Evolutionary conservation across 2,113 vertebrate species (phyloP), one percentile per base, ranked within the genome.

Genomic region (Crypturellus undulatus): DNA sequence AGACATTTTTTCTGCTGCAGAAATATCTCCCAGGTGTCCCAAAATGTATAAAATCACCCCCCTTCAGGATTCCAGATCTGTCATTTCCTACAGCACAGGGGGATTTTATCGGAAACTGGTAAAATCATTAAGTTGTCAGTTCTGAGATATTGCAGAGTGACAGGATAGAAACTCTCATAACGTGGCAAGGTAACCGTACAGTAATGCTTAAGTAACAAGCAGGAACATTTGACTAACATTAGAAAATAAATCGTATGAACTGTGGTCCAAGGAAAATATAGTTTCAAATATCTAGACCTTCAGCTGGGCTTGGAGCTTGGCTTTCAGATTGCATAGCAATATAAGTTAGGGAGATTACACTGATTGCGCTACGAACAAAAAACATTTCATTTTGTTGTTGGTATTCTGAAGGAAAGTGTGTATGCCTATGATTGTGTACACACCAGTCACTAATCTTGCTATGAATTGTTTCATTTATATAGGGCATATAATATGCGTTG

Each of bases 71-170:
- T 97, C 97, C 93, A 97, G 97, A 98, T 98, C 98, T 98, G 96
- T 98, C 95, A 91, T 98, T 98, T 98, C 97, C 97, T 97, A 97
- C 84, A 73, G 92, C 96, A 97, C 91, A 88, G 92, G 92, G 97
- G 98, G 98, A 97, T 98, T 98, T 98, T 96, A 77, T 97, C 97
- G 97, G 97, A 98, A 99, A 96, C 98, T 98, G 98, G 97, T 98
- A 98, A 98, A 99, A 98, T 97, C 97, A 96, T 99, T 98, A 98
- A 98, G 97, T 98, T 98, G 97, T 98, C 97, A 97, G 95, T 95
- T 97, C 96, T 98, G 97, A 98, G 96, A 95, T 96, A 97, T 97
- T 97, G 96, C 96, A 96, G 97, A 98, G 93, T 98, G 98, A 97
- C 95, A 96, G 93, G 92, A 90, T 84, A 97, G 97, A 98, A 98